Conservation (phyloP, 2,113 vertebrate genomes). For the Campylorhamphus procurvoides region DNA sequence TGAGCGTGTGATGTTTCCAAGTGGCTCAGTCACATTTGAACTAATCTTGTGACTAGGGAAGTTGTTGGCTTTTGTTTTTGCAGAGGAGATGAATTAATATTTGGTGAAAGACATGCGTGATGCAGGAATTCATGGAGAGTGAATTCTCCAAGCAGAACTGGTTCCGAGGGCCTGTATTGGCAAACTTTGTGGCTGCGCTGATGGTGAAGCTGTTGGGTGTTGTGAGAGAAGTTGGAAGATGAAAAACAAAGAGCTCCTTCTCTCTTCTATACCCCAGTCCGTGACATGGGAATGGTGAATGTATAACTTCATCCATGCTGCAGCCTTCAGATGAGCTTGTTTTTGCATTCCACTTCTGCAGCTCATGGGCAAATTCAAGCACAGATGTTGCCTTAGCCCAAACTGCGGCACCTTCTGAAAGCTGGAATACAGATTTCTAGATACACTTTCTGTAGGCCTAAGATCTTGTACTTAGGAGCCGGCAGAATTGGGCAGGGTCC, state of each 20-base stretch:
- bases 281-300: background rate
- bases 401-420: background rate
- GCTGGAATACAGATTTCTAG: background rate
- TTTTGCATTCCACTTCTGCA: background rate
- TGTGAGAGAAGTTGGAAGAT: background rate
- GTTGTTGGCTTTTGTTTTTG: background rate
- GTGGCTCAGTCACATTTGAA: background rate
- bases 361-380: background rate
- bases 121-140: background rate
- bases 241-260: background rate
- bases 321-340: background rate
- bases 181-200: background rate
- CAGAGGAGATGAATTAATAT: background rate
- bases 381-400: background rate
- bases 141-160: background rate
- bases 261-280: background rate
- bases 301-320: background rate
- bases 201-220: background rate
- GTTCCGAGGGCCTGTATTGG: background rate
- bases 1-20: accelerated
- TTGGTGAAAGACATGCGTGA: background rate
- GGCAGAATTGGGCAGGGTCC: background rate
- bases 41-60: background rate
- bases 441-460: background rate
- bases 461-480: background rate